These are phyloP conservation scores for Polia nebulosa DNA, from an alignment of 2,888 invertebrate genomes.

Conservation along the genomic window DNA sequence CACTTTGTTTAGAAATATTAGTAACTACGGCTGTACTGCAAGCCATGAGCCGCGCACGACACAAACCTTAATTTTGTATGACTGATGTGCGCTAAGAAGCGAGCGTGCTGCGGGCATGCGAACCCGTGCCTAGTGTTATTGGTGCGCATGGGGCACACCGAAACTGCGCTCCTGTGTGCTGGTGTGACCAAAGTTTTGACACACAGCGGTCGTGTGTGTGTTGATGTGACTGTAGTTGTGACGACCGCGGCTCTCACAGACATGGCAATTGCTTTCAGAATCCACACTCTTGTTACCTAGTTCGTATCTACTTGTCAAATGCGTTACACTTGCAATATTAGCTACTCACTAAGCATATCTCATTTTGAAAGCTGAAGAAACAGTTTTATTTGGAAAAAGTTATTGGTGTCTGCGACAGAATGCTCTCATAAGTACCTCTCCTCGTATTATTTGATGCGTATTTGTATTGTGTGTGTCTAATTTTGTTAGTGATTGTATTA, in stretches of 20 bases:
- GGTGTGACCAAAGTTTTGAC: not conserved
- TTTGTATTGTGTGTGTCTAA: no score
- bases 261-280: not conserved
- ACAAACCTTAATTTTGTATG: slow-evolving; percentile 8
- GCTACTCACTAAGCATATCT: no score
- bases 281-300: slow-evolving; percentile 11
- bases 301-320: slow-evolving; percentile 2
- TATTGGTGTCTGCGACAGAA: no score
- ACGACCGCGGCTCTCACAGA: not conserved
- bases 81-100: not conserved
- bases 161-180: not conserved
- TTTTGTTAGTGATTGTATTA: no score
- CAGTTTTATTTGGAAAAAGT: slow-evolving; percentile 14
- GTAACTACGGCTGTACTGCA: not conserved
- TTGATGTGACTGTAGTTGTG: not conserved
- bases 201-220: not conserved
- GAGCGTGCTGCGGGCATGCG: not conserved
- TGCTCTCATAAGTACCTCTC: no score
- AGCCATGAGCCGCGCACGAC: not conserved
- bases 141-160: not conserved
- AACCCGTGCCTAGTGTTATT: no score
- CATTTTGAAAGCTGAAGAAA: slow-evolving; percentile 19
- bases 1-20: slow-evolving; percentile 23
- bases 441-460: no score
- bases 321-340: no score